Evolutionary conservation across 1,140 invertebrate genomes (phyloP).

Genomic region (Galleria mellonella): DNA sequence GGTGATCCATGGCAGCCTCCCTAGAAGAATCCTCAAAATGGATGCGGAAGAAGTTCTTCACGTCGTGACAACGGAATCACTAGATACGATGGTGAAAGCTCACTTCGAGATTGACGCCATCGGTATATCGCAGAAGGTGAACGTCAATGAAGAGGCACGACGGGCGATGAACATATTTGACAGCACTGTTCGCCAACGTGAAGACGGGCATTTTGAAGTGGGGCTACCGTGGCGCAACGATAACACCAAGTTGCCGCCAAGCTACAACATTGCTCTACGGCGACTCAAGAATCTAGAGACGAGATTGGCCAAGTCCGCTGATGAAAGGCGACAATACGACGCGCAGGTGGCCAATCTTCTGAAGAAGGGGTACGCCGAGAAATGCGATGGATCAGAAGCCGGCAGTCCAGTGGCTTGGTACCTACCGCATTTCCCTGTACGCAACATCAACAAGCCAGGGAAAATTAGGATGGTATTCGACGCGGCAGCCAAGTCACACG

Average conservation of each 20-base stretch:
- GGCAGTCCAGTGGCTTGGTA: constrained; percentile 17
- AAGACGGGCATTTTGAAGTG: background rate
- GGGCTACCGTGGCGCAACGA: constrained; percentile 3
- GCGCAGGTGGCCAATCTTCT: constrained; percentile 4
- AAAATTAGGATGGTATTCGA: constrained; percentile 25
- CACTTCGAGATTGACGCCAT: no score
- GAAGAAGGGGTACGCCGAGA: constrained; percentile 2
- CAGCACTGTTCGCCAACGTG: background rate
- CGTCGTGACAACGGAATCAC: constrained; percentile 3
- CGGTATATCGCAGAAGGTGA: constrained; percentile 10
- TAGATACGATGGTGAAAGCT: background rate
- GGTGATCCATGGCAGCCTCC: constrained; percentile 32
- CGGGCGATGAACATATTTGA: background rate
- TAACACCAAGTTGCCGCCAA: constrained; percentile 7
- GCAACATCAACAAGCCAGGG: constrained; percentile 26
- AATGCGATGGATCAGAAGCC: background rate
- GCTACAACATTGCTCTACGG: background rate
- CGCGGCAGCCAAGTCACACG: constrained; percentile 23
- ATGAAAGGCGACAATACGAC: constrained; percentile 1
- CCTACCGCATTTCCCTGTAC: constrained; percentile 33
- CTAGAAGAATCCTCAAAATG: constrained; percentile 2
- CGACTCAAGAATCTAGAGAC: constrained; percentile 4
- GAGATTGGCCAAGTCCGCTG: constrained; percentile 2
- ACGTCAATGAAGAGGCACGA: constrained; percentile 27
- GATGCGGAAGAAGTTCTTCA: constrained; percentile 13